phyloP scores from a whole-genome alignment of 2,888 invertebrate species.

The Phaonia tiefii region DNA sequence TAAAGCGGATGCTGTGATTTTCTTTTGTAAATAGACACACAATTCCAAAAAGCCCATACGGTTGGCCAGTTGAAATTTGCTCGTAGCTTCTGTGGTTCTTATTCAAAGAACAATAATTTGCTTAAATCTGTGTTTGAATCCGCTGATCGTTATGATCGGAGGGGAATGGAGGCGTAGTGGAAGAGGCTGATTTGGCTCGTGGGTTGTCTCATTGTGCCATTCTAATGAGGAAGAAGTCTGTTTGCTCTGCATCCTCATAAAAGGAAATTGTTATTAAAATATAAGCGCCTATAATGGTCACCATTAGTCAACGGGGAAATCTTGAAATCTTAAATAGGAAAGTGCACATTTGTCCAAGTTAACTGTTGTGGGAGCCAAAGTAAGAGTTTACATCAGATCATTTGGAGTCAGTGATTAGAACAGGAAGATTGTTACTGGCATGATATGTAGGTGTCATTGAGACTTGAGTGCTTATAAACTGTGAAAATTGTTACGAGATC shows the following conservation, averaged over 20 bases:
- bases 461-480: no score
- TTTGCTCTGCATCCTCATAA: constrained; percentile 27
- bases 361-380: no score
- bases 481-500: no score
- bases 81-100: constrained; percentile 21
- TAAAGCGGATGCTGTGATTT: constrained; percentile 61
- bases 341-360: no score
- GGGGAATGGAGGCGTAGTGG: constrained; percentile 2
- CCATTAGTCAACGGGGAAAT: constrained; percentile 17
- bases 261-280: constrained; percentile 60
- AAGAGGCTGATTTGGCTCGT: constrained; percentile 56
- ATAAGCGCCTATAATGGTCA: constrained; percentile 60
- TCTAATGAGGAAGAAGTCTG: constrained; percentile 62
- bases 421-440: no score
- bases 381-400: no score
- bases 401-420: no score
- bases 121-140: constrained; percentile 55
- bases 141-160: not conserved
- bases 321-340: no score
- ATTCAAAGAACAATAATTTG: constrained; percentile 8
- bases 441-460: no score
- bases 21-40: constrained; percentile 37
- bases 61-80: constrained; percentile 49
- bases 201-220: constrained; percentile 49
- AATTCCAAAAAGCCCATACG: constrained; percentile 17